Base-by-base conservation (phyloP, 2,113 vertebrate species). In the Aleadryas rufinucha region DNA sequence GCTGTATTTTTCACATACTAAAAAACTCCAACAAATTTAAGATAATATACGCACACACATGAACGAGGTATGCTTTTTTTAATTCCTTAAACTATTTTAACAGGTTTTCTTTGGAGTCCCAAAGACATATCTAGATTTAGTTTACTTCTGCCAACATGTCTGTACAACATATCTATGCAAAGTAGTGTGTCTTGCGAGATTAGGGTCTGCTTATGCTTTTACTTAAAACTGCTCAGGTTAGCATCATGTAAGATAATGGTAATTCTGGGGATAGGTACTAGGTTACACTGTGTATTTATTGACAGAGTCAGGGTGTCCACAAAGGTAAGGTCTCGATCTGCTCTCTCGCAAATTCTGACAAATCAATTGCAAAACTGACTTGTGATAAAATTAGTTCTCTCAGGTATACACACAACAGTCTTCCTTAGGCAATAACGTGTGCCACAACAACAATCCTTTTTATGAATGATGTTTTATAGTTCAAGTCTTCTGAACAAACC, bases 301-400 rank as follows among this genome's bases (percentile, higher is more conserved):
- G 9, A 15, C 17, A 50, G 23, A 56, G 11, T 26, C 13, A 71
- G 28, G 13, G 26, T 69, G 11, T 59, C 10, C 20, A 37, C 47
- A 71, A 56, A 41, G 11, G 20, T 27, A 60, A 41, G 7, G 8
- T 33, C 61, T 71, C 56, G 26, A 60, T 33, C 16, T 56, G 42
- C 42, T 63, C 23, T 82, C 60, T 45, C 57, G 6, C 42, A 65
- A 74, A 72, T 33, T 13, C 89, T 79, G 41, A 70, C 27, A 87
- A 53, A 69, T 56, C 30, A 84, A 22, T 75, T 81, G 37, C 52
- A 90, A 91, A 91, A 84, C 0, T 63, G 52, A 59, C 47, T 59
- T 57, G 28, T 17, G 59, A 66, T 78, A 86, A 92, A 93, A 95
- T 56, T 23, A 56, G 10, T 72, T 89, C 50, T 72, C 65, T 72